A percentile compares a stretch with the other conserved stretches of the same genome.
phyloP scores from a whole-genome alignment of 2,888 invertebrate genomes.

The Pandemis cinnamomeana region DNA sequence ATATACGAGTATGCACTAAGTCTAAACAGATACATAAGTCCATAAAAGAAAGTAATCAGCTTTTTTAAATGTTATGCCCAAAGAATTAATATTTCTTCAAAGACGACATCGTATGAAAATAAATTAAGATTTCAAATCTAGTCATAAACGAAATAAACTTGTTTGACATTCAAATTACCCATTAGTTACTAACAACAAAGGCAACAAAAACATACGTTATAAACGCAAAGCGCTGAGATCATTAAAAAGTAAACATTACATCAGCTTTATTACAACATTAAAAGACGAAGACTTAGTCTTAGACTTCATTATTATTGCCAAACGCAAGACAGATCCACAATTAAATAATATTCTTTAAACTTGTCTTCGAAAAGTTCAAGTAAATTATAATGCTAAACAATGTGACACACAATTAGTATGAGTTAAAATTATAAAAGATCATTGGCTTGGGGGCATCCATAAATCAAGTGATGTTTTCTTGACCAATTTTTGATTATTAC shows the following conservation, averaged over 20 bases:
- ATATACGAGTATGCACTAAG: not conserved
- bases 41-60: not conserved
- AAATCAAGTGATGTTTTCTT: too few relatives aligned
- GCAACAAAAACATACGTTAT: constrained; percentile 42
- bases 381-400: not conserved
- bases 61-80: not conserved
- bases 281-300: constrained; percentile 51
- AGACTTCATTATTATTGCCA: constrained; percentile 54
- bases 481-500: too few relatives aligned
- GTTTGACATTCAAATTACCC: constrained; percentile 10
- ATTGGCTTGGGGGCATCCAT: not conserved
- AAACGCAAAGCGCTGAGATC: constrained; percentile 61
- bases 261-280: constrained; percentile 52
- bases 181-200: constrained; percentile 12
- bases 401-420: not conserved
- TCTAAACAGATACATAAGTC: not conserved
- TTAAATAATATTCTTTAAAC: not conserved
- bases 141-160: constrained; percentile 1
- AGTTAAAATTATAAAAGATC: not conserved
- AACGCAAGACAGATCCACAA: constrained; percentile 42
- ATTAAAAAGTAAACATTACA: constrained; percentile 51
- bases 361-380: not conserved
- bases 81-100: not conserved
- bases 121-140: constrained; percentile 2
- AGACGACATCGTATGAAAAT: not conserved